Base-by-base conservation (phyloP, 2,113 vertebrate genomes). In the Ranitomeya imitator region DNA sequence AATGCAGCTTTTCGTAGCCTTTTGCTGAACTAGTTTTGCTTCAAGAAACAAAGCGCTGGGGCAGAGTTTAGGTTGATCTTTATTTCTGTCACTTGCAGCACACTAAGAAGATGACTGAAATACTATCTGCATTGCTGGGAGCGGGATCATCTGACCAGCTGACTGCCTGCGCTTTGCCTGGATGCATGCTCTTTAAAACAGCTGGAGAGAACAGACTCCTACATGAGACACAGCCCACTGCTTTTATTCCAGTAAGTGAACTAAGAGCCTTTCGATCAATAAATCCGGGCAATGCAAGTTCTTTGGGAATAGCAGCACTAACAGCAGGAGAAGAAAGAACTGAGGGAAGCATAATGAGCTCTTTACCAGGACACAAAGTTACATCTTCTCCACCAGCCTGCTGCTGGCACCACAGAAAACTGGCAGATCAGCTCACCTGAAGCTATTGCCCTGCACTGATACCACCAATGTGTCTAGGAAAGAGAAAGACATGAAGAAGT, bases 1-100 rank as follows among this genome's bases (percentile, higher is more conserved):
- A 61, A 3, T 12, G 26, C 16, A 80, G 14, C 23, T 2, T 31
- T 18, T 45, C 51, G 18, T 14, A 61, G 31, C 26, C 12, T 61
- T 86, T 77, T n/a, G 1, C 7, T 54, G 19, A 15, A 6, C 37
- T 79, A 52, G 19, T 63, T 86, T 86, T 65, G 37, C 73, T 19
- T 67, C 57, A 69, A 26, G 82, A 65, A 63, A 84, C n/a, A 78
- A 84, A 84, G 45, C 59, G 52, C n/a, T 45, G 61, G 31, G 55
- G 61, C 52, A 37, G 73, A 65, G 87, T 79, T 65, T 69, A 45
- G 81, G 51, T 18, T 78, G 37, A 55, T 78, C 73, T 84, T 89
- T 89, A 89, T 89, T 89, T 89, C 65, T 85, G 87, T 85, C 87
- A 67, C 87, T 89, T 85, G 81, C 82, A 69, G 69, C 87, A 88